phyloP scores from a whole-genome alignment of 2,113 vertebrate species.

The Monarcha castaneiventris region DNA sequence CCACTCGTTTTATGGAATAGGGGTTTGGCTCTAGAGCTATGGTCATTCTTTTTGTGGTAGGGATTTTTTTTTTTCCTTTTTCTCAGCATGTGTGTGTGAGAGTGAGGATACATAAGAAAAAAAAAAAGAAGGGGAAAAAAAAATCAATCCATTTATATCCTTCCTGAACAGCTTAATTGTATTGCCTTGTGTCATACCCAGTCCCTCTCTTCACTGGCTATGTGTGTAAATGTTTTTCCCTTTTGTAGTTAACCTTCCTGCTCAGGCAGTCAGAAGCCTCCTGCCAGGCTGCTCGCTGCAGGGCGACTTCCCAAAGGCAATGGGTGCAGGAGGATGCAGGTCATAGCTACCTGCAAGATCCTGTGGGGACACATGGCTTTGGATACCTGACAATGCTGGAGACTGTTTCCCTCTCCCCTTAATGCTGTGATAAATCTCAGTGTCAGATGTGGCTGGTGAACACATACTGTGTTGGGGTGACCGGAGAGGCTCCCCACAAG shows the following conservation, averaged over 20 bases:
- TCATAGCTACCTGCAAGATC: background rate
- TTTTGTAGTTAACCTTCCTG: background rate
- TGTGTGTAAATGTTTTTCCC: background rate
- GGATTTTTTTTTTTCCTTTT: background rate
- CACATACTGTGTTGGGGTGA: no score
- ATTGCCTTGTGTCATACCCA: background rate
- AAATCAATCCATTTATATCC: background rate
- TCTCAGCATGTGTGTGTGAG: background rate
- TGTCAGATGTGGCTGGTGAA: background rate
- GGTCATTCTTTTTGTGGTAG: background rate
- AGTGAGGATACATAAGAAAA: background rate
- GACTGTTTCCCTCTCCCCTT: background rate
- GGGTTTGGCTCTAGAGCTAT: background rate
- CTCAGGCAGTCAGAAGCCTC: background rate
- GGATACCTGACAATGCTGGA: background rate
- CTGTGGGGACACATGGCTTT: accelerated
- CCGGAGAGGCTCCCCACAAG: no score
- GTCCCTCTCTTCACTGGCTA: background rate
- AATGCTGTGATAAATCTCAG: background rate
- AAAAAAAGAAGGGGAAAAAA: background rate
- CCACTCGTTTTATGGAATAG: constrained; percentile 26
- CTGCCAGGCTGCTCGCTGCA: background rate
- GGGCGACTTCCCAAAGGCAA: background rate
- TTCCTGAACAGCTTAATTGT: background rate
- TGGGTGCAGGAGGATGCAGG: background rate